Base-by-base conservation (phyloP, 2,113 vertebrate genomes). In the Prolemur simus region DNA sequence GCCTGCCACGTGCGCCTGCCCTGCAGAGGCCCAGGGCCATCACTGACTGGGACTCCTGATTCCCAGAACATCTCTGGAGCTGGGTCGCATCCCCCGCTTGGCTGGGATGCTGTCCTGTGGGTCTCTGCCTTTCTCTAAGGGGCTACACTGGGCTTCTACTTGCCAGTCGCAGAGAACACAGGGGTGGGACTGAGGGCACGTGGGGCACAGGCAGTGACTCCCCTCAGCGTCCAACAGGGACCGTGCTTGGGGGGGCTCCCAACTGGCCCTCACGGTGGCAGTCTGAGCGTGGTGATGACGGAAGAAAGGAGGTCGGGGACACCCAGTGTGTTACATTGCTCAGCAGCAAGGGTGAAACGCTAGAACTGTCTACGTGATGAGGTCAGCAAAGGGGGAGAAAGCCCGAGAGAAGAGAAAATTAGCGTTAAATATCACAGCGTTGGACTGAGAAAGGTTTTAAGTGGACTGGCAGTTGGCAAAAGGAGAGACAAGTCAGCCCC, bases 241-340 rank as follows among this genome's bases (percentile, higher is more conserved):
- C 11, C 1, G 0, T 14, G 78, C 17, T 23, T 52, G 18, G 20
- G 8, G 23, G 34, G 39, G 18, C 34, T 27, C 49, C 37, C 15
- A 0, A 11, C 14, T 6, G 6, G 32, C 37, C 87, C 52, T 54
- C 34, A 54, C 39, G 34, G 74, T 29, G 1, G 18, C 71, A 74
- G 64, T n/a, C 20, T 45, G n/a, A 1, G 45, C 68, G 14, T 87
- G 34, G 29, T 9, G 11, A 56, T 66, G 60, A 23, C 32, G 34
- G 63, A 64, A 73, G 88, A 11, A 0, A 0, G 84, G 32, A 17
- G 9, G 7, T 0, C 0, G 18, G 54, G 47, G n/a, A n/a, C 1
- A 0, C 54, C 76, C 0, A 0, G 2, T 10, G 6, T 2, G 1
- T 49, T 3, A 2, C 9, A 14, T 64, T 60, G n/a, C 76, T 21